phyloP scores from a whole-genome alignment of 2,113 vertebrate species.

The Serranochromis macrocephalus region DNA sequence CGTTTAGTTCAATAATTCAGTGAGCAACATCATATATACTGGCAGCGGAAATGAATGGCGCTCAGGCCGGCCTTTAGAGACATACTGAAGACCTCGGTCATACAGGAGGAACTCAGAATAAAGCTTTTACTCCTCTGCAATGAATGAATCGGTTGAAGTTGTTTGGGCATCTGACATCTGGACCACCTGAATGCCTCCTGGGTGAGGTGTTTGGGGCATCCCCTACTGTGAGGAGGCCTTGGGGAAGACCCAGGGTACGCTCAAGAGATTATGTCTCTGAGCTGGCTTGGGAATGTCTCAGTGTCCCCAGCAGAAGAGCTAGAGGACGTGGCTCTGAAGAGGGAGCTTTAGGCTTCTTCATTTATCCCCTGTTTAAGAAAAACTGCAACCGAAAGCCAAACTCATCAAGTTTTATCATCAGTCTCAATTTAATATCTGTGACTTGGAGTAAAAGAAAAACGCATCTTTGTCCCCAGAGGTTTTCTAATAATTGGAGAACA shows the following conservation, averaged over 20 bases:
- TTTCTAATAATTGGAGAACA: neutral
- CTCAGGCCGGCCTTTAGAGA: neutral
- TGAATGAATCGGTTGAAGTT: neutral
- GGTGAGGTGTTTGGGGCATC: neutral
- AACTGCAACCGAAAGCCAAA: neutral
- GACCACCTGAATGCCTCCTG: neutral
- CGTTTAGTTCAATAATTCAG: neutral
- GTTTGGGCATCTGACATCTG: neutral
- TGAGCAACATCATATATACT: neutral
- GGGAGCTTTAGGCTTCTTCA: neutral
- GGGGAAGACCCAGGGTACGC: neutral
- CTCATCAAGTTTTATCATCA: rapidly evolving
- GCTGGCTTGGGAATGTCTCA: rapidly evolving
- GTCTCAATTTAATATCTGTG: neutral
- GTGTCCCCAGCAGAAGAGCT: neutral
- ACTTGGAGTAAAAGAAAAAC: neutral
- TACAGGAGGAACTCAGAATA: neutral
- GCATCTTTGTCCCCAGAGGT: rapidly evolving
- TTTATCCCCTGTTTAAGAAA: neutral
- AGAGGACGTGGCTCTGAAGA: neutral
- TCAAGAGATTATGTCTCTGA: neutral
- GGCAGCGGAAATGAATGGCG: neutral
- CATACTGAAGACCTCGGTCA: rapidly evolving
- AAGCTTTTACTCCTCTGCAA: neutral
- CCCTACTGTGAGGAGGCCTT: neutral